phyloP scores from a whole-genome alignment of 2,113 vertebrate species.

The Scomber japonicus region DNA sequence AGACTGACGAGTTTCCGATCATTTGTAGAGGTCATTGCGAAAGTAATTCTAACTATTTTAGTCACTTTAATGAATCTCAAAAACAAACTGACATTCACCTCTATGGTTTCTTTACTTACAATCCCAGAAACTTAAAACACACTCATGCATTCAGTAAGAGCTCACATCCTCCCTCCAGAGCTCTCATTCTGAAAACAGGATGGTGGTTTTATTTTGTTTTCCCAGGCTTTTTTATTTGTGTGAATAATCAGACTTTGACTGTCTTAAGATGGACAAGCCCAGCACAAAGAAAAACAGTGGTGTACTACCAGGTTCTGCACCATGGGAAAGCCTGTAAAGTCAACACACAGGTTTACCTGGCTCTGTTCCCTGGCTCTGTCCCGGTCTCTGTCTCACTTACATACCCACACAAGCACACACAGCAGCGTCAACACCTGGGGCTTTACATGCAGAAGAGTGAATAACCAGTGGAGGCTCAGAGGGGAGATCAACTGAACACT shows the following conservation, averaged over 20 bases:
- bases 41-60: not conserved
- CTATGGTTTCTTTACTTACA: not conserved
- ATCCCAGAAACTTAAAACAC: conserved; percentile 5
- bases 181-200: conserved; percentile 37
- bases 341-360: conserved; percentile 73
- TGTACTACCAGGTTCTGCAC: conserved; percentile 47
- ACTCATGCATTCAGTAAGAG: conserved; percentile 11
- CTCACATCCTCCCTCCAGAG: conserved; percentile 27
- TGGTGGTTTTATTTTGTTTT: conserved; percentile 58
- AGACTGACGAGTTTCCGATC: not conserved
- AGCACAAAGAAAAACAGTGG: conserved; percentile 43
- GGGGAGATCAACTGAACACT: conserved; percentile 41
- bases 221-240: conserved; percentile 48
- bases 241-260: conserved; percentile 65
- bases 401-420: conserved; percentile 41
- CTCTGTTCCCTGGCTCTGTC: conserved; percentile 34
- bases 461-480: conserved; percentile 34
- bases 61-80: not conserved
- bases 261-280: conserved; percentile 20
- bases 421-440: conserved; percentile 44
- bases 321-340: conserved; percentile 70
- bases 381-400: conserved; percentile 13
- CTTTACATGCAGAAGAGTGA: conserved; percentile 46
- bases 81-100: not conserved
- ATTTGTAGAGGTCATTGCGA: conserved; percentile 7